Base-by-base conservation (phyloP, 2,797 vertebrate genomes). In the Clarias fuscus region DNA sequence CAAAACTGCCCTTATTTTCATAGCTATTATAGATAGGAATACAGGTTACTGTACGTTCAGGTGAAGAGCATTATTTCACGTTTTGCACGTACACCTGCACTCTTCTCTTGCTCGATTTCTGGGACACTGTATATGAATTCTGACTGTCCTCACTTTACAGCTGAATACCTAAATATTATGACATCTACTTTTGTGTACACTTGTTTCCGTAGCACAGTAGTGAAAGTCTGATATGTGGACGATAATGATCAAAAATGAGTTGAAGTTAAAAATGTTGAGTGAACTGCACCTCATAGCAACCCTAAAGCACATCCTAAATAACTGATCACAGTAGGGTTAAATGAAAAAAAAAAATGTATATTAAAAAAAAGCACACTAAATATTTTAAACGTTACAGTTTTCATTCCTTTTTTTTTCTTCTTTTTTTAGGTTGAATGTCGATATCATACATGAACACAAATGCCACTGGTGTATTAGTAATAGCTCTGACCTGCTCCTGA, bases 401-500 rank as follows among this genome's bases (percentile, higher is more conserved):
- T 17, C 8, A 53, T 53, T 2, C 0, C 3, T 13, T 53, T 53
- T 2, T 53, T 13, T n/a, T 53, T 75, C 3, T 13, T 53, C 14
- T 2, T 53, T 13, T n/a, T 53, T 75, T 7, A n/a, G 48, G 13
- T n/a, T 58, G 7, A 20, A 4, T 58, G 7, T 22, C 11, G n/a
- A 64, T 10, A 37, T 58, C 4, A 77, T 30, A 30, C 6, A 27
- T 5, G 14, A 59, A 58, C 1, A 10, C 10, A 11, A 30, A 30
- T 37, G 62, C 0, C 37, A 1, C 48, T 43, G 5, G 43, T 70
- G 27, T 70, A 68, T 70, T 17, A 59, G 64, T 7, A 83, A 30
- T 20, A 37, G 37, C 83, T 15, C 72, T 76, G 20, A 98, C 98
- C 97, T 99, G 97, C 59, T 99, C 97, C 90, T 98, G 97, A 89